Conservation (phyloP, 92 coral and sea anemone species). For the Umimayanthus kanabou region DNA sequence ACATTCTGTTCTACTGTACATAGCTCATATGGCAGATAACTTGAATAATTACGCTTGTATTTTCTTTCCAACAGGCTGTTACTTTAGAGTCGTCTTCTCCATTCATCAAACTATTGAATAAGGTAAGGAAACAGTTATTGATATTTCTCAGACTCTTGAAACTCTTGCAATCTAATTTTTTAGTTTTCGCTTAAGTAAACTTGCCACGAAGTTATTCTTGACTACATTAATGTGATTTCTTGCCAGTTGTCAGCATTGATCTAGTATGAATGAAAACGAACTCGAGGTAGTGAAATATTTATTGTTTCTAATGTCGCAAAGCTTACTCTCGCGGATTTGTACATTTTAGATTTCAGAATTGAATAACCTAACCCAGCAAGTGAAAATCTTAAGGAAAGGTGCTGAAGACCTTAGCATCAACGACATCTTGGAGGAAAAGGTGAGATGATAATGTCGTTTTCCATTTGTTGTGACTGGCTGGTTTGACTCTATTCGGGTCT, state of each 20-base stretch:
- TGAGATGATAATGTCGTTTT: background rate
- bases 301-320: background rate
- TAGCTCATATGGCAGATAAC: too few relatives aligned
- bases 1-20: too few relatives aligned
- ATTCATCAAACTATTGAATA: slow-evolving; percentile 58
- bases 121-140: slow-evolving; percentile 45
- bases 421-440: slow-evolving; percentile 56
- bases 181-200: too few relatives aligned
- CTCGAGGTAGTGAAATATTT: too few relatives aligned
- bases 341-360: slow-evolving; percentile 47
- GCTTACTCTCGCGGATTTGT: background rate
- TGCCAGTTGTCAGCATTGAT: too few relatives aligned
- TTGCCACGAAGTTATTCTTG: too few relatives aligned
- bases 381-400: slow-evolving; percentile 47
- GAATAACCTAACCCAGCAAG: slow-evolving; percentile 55
- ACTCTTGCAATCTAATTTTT: too few relatives aligned
- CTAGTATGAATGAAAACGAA: too few relatives aligned
- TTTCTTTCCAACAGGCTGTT: background rate
- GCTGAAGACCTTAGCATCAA: slow-evolving; percentile 38
- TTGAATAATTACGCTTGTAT: background rate
- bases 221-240: too few relatives aligned
- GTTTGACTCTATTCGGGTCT: background rate
- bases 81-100: slow-evolving; percentile 51
- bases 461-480: background rate
- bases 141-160: background rate